A percentile compares a stretch with the other conserved stretches of the same genome.
phyloP scores from a whole-genome alignment of 1,140 invertebrate species.

The Drosophila orena region DNA sequence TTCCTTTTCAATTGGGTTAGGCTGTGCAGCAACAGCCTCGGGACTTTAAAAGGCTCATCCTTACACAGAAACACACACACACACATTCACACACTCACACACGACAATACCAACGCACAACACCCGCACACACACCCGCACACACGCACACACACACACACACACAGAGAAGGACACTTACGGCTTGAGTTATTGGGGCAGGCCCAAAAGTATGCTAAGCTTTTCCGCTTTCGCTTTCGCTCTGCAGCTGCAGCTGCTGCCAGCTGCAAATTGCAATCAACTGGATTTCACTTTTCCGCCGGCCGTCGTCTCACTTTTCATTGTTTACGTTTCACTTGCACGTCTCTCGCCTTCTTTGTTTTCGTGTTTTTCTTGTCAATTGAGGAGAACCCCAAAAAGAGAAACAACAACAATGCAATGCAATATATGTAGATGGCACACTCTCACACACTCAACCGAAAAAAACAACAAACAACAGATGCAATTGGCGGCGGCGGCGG shows the following conservation, averaged over 20 bases:
- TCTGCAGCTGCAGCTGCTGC: neutral
- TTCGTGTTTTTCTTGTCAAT: conserved; percentile 25
- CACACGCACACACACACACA: neutral
- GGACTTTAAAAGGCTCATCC: neutral
- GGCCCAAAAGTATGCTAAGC: conserved; percentile 37
- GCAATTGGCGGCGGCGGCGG: conserved; percentile 6
- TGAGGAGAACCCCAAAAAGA: conserved; percentile 15
- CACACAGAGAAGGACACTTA: conserved; percentile 20
- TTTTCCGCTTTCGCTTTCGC: conserved; percentile 15
- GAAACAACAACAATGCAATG: neutral
- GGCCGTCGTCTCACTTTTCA: conserved; percentile 44
- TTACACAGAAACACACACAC: neutral
- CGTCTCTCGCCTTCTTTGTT: conserved; percentile 17
- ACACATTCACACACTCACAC: neutral
- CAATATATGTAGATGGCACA: neutral
- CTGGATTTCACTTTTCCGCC: conserved; percentile 49
- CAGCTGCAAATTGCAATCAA: conserved; percentile 29
- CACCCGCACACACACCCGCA: neutral
- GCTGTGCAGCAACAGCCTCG: conserved; percentile 11
- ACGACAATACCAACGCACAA: too few species aligned
- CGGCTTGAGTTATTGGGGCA: conserved; percentile 37
- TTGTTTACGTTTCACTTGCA: conserved; percentile 57
- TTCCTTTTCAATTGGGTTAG: conserved; percentile 2
- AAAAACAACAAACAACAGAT: conserved; percentile 30
- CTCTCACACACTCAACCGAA: conserved; percentile 14